Percentiles rank a stretch among this genome's conserved stretches.
phyloP scores from a whole-genome alignment of 2,888 invertebrate genomes.

The Autographa pulchrina region DNA sequence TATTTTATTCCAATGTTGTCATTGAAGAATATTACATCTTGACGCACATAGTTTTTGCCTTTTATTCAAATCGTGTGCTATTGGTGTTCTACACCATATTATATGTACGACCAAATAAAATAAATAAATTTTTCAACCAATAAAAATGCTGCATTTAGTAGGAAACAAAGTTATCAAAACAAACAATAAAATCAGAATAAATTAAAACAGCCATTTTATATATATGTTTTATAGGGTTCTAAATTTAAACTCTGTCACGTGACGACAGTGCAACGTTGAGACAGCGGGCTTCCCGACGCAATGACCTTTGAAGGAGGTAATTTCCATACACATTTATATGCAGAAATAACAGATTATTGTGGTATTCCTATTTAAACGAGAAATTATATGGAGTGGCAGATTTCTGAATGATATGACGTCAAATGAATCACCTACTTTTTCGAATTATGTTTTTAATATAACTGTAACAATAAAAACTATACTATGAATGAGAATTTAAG shows the following conservation, averaged over 20 bases:
- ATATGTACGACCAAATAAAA: too few relatives aligned
- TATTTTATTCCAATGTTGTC: not conserved
- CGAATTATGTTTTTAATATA: not conserved
- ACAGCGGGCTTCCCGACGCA: conserved; percentile 17
- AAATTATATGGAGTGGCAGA: not conserved
- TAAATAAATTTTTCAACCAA: too few relatives aligned
- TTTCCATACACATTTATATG: conserved; percentile 29
- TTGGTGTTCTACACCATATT: too few relatives aligned
- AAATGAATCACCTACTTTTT: not conserved
- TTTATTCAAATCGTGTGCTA: not conserved
- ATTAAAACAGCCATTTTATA: not conserved
- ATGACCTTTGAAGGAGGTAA: conserved; percentile 33
- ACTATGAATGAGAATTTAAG: too few relatives aligned
- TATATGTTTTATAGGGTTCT: not conserved
- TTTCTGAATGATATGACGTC: not conserved
- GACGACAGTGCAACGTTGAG: not conserved
- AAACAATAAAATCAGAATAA: not conserved
- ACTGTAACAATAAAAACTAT: too few relatives aligned
- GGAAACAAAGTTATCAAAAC: not conserved
- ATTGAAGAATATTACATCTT: not conserved
- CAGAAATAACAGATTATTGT: conserved; percentile 20
- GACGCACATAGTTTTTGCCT: not conserved
- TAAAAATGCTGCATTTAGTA: too few relatives aligned
- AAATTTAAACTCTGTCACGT: not conserved
- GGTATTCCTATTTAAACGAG: conserved; percentile 3